Evolutionary conservation across 2,888 invertebrate species (phyloP).

Genomic region (Apamea anceps): DNA sequence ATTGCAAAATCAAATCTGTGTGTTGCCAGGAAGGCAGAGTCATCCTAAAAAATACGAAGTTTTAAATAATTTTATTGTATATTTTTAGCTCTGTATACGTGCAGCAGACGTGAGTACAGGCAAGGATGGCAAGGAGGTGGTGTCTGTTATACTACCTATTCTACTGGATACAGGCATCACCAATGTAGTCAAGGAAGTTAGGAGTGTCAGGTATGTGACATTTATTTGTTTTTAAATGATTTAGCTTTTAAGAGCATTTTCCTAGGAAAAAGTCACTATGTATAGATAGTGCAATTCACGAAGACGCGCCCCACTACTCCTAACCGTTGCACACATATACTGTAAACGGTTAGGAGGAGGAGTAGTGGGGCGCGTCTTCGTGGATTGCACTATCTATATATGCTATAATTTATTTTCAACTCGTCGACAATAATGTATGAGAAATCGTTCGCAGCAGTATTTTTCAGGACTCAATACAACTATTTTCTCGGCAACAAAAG

Average conservation of each 20-base stretch:
- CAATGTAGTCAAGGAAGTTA: conserved; percentile 94
- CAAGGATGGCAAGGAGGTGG: conserved; percentile 93
- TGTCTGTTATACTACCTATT: conserved; percentile 94
- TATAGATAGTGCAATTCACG: too few species aligned
- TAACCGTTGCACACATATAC: too few species aligned
- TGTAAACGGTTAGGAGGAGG: too few species aligned
- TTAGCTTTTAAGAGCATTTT: background rate
- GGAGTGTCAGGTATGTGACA: conserved; percentile 92
- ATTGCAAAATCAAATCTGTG: background rate
- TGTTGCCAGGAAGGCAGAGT: background rate
- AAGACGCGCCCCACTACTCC: too few species aligned
- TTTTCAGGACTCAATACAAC: background rate
- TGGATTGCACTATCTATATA: too few species aligned
- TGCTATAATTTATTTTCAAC: background rate
- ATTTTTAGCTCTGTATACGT: conserved; percentile 92
- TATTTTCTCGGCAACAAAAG: background rate
- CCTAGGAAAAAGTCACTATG: background rate
- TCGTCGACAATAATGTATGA: background rate
- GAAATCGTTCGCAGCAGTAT: background rate
- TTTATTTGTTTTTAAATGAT: background rate
- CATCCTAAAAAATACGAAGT: background rate
- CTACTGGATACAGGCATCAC: conserved; percentile 95
- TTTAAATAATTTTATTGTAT: background rate
- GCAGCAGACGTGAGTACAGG: conserved; percentile 93
- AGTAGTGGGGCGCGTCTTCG: too few species aligned